phyloP scores from a whole-genome alignment of 2,797 vertebrate species.

The Chanos chanos region DNA sequence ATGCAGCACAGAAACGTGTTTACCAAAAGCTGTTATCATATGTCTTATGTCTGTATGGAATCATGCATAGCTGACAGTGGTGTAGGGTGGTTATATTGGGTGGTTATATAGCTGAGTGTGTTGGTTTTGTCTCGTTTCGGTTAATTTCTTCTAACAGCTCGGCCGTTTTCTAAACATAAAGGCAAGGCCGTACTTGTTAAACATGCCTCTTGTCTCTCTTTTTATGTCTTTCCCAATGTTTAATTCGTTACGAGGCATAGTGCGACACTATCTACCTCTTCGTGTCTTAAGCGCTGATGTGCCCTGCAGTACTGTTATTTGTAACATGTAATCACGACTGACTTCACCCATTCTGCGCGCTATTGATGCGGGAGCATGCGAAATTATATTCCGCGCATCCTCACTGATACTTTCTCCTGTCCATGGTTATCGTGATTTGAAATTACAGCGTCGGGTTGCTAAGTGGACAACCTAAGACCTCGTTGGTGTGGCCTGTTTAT shows the following conservation, averaged over 20 bases:
- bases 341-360: neutral
- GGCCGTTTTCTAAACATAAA: neutral
- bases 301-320: conserved; percentile 20
- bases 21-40: neutral
- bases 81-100: neutral
- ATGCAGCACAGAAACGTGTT: neutral
- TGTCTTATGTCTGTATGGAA: neutral
- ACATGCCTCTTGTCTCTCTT: neutral
- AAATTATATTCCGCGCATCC: conserved; percentile 17
- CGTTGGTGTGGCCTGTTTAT: too few relatives aligned
- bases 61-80: neutral
- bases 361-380: conserved; percentile 7
- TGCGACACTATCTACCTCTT: conserved; percentile 28
- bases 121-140: conserved; percentile 13
- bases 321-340: conserved; percentile 4
- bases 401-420: too few relatives aligned
- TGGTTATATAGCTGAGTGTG: conserved; percentile 18
- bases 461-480: too few relatives aligned
- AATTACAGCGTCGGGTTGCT: too few relatives aligned
- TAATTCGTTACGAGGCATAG: conserved; percentile 7
- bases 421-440: too few relatives aligned
- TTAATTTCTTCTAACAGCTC: neutral
- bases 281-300: conserved; percentile 4
- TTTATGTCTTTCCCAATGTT: neutral
- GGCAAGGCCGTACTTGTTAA: neutral